Base-by-base conservation (phyloP, 2,888 invertebrate species). In the Prosopocoilus inquinatus region DNA sequence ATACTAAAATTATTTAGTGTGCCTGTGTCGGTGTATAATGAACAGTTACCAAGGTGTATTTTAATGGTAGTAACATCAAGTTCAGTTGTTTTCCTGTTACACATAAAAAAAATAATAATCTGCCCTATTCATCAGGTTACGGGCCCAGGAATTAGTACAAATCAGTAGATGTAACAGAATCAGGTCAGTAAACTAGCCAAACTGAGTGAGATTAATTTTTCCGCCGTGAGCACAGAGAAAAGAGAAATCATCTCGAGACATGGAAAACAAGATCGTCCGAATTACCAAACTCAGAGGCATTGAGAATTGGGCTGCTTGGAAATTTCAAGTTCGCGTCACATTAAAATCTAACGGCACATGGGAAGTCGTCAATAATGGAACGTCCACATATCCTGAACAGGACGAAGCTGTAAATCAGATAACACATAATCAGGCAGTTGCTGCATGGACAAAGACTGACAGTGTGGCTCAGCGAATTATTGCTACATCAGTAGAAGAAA, bases 401-500 rank as follows among this genome's bases (percentile, higher is more conserved):
- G 11, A 4, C 4, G 11, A 9, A 9, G 36, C 2, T 9, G n/a
- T n/a, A 36, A 9, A n/a, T n/a, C 36, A 36, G 36, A 11, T n/a
- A 11, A 2, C 11, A 9, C 9, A 36, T 4, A 36, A 36, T 36
- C 4, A 36, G 36, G 3, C 16, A 16, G n/a, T 36, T 50, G 50
- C 50, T 8, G 45, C 38, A 5, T 67, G 64, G 58, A 47, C 33
- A 1, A 64, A 62, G 28, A 52, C 50, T 1, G 65, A 65, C 53
- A 47, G 50, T 8, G 47, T 43, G 2, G 67, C 66, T 5, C 65
- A 68, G 47, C 64, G 54, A 20, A 58, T 67, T 8, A 68, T 68
- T 5, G 65, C 58, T 0, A 65, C 63, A 4, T 56, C 64, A 0
- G 48, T 69, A 0, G 62, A 58, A 4, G 47, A 54, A 16, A 56